phyloP scores from a whole-genome alignment of 2,888 invertebrate genomes.

The Bellardia pandia region DNA sequence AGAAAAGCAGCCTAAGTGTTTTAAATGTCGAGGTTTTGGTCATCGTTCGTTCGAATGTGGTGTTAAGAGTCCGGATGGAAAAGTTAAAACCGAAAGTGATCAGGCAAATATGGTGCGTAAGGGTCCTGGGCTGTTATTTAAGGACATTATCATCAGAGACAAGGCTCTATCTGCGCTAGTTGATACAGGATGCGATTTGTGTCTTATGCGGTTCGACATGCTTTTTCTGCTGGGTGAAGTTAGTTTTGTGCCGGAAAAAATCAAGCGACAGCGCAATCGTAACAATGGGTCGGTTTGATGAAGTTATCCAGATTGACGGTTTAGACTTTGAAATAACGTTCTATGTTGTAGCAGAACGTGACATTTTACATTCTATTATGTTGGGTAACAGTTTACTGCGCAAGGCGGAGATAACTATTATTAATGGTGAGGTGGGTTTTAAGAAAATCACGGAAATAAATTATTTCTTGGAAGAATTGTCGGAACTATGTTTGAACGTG shows the following conservation, averaged over 20 bases:
- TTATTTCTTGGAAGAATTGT: slow-evolving; percentile 15
- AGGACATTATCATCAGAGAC: neutral
- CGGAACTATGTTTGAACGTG: neutral
- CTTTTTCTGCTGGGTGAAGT: slow-evolving; percentile 33
- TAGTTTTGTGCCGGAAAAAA: neutral
- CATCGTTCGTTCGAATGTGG: slow-evolving; percentile 29
- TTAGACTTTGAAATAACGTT: slow-evolving; percentile 1
- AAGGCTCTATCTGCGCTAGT: slow-evolving; percentile 5
- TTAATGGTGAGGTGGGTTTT: neutral
- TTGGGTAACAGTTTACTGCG: slow-evolving; percentile 16
- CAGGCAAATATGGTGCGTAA: slow-evolving; percentile 13
- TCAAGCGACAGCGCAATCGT: slow-evolving; percentile 3
- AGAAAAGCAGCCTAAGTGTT: slow-evolving; percentile 14
- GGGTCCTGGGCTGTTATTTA: slow-evolving; percentile 19
- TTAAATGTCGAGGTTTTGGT: too few species aligned
- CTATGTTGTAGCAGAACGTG: slow-evolving; percentile 20
- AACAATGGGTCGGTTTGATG: slow-evolving; percentile 21
- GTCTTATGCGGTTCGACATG: slow-evolving; percentile 16
- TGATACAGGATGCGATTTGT: slow-evolving; percentile 27
- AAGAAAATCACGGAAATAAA: neutral
- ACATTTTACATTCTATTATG: slow-evolving; percentile 20
- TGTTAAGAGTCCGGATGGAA: neutral
- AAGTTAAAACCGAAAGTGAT: neutral
- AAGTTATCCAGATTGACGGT: neutral
- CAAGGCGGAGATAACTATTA: neutral